phyloP scores from a whole-genome alignment of 1,140 invertebrate genomes.

The Sycophaga agraensis region DNA sequence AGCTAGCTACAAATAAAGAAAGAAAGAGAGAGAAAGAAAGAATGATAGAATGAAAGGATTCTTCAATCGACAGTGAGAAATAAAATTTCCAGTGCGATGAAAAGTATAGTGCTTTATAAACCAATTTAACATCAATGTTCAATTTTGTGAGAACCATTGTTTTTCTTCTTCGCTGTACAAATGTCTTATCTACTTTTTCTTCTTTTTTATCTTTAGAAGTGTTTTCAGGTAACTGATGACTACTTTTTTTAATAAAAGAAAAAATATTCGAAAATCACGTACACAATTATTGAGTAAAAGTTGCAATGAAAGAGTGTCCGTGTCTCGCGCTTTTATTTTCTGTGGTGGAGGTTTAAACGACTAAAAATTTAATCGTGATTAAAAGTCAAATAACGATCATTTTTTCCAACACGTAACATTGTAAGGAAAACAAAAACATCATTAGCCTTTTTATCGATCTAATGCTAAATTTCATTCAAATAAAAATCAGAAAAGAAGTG shows the following conservation, averaged over 20 bases:
- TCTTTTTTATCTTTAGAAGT: conserved; percentile 9
- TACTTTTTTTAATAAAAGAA: conserved; percentile 13
- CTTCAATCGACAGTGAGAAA: conserved; percentile 21
- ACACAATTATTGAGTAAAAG: not conserved
- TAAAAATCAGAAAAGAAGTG: not conserved
- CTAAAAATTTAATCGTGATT: too few relatives aligned
- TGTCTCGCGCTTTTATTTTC: not conserved
- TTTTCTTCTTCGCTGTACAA: conserved; percentile 23
- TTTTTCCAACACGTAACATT: too few relatives aligned
- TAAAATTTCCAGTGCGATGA: conserved; percentile 27
- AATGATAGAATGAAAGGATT: not conserved
- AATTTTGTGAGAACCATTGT: conserved; percentile 19
- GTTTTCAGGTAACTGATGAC: not conserved
- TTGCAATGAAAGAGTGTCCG: not conserved
- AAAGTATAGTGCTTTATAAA: conserved; percentile 21
- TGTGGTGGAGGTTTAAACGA: too few relatives aligned
- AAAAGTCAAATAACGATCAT: too few relatives aligned
- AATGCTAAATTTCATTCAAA: too few relatives aligned
- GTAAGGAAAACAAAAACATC: too few relatives aligned
- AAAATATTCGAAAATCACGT: not conserved
- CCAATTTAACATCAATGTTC: conserved; percentile 23
- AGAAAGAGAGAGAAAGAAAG: conserved; percentile 5
- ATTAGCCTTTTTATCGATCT: too few relatives aligned
- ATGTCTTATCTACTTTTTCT: conserved; percentile 20
- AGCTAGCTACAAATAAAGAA: not conserved